A percentile compares a stretch with the other conserved stretches of the same genome.
Evolutionary conservation across 2,797 vertebrate genomes (phyloP).

Genomic region (Mareca strepera): DNA sequence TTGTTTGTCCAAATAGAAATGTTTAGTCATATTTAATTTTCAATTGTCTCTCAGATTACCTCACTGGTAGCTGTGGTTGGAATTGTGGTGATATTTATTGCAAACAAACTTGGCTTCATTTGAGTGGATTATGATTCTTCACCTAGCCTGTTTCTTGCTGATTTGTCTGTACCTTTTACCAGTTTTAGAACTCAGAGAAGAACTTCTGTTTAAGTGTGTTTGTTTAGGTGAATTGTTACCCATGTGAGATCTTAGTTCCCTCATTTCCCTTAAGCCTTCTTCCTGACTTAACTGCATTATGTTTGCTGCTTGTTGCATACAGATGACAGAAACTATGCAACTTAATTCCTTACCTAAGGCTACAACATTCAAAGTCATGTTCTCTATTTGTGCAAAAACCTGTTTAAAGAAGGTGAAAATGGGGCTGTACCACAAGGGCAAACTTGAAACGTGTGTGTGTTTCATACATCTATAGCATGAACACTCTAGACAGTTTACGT

Average conservation of each 20-base stretch:
- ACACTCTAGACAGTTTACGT: background rate
- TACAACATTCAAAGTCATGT: background rate
- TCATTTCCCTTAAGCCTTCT: background rate
- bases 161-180: background rate
- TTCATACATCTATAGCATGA: background rate
- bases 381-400: background rate
- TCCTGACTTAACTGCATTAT: accelerated
- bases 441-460: background rate
- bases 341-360: background rate
- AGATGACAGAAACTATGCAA: background rate
- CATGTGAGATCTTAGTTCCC: background rate
- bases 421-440: background rate
- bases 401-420: background rate
- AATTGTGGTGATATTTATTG: background rate
- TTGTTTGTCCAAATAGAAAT: background rate
- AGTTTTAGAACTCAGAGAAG: background rate
- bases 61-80: background rate
- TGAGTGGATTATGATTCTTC: background rate
- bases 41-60: background rate
- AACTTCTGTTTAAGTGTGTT: background rate
- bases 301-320: background rate
- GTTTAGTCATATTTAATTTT: background rate
- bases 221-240: background rate
- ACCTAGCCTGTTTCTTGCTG: background rate
- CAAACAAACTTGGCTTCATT: background rate